These are phyloP conservation scores for Caenorhabditis panamensis DNA, from an alignment of 2,888 invertebrate species.

Conservation along the genomic window DNA sequence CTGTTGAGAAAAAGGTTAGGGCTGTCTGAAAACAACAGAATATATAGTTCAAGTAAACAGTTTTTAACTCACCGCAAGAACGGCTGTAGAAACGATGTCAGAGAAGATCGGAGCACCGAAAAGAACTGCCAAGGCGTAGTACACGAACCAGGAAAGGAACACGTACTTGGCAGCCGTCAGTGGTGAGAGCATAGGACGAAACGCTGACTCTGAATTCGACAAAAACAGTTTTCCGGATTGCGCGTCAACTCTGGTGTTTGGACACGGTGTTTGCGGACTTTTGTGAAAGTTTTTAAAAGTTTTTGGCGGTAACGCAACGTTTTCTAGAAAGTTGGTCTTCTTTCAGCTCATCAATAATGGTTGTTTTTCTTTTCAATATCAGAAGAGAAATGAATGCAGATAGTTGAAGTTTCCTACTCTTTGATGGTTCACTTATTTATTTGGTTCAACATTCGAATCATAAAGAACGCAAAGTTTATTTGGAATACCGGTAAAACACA, in stretches of 20 bases:
- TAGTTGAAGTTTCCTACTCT: too few relatives aligned
- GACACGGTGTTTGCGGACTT: conserved; percentile 20
- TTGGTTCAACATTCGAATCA: too few relatives aligned
- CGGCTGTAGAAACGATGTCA: conserved; percentile 42
- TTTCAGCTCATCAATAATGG: too few relatives aligned
- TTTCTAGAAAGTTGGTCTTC: too few relatives aligned
- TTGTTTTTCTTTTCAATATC: too few relatives aligned
- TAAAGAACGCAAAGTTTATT: too few relatives aligned
- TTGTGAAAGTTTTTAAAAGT: too few relatives aligned
- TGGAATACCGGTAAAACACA: not conserved
- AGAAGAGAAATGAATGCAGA: too few relatives aligned
- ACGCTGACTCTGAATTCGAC: not conserved
- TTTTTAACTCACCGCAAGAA: conserved; percentile 51
- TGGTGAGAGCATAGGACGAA: conserved; percentile 23
- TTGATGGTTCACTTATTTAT: too few relatives aligned
- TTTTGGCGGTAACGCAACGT: too few relatives aligned
- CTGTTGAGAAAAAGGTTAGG: conserved; percentile 28
- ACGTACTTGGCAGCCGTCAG: conserved; percentile 32
- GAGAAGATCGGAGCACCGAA: conserved; percentile 72
- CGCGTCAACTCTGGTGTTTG: conserved; percentile 22
- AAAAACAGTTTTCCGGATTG: conserved; percentile 8
- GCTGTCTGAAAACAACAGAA: conserved; percentile 38
- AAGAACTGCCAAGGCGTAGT: conserved; percentile 61
- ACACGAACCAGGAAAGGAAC: conserved; percentile 35
- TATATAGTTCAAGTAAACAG: not conserved